Percentiles rank a stretch among this genome's conserved stretches.
phyloP scores from a whole-genome alignment of 2,888 invertebrate species.

The Iselma pallidipennis region DNA sequence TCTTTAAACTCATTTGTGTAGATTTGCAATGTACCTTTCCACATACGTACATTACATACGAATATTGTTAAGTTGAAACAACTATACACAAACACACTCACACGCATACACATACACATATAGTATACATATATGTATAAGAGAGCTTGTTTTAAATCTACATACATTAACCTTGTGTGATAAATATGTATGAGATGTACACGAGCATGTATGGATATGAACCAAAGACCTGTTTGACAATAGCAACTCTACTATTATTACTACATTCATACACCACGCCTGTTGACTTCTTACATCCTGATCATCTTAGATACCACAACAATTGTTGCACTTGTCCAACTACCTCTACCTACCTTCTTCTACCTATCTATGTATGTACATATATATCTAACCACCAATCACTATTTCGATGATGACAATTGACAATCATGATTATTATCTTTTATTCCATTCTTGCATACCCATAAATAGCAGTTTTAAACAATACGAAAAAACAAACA shows the following conservation, averaged over 20 bases:
- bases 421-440: not conserved
- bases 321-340: not conserved
- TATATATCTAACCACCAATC: not conserved
- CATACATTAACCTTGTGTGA: conserved; percentile 30
- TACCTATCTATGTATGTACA: not conserved
- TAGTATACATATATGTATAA: too few species aligned
- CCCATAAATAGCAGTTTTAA: not conserved
- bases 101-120: not conserved
- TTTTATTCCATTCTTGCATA: not conserved
- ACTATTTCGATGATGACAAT: not conserved
- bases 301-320: not conserved
- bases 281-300: conserved; percentile 25
- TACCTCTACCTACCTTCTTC: not conserved
- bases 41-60: not conserved
- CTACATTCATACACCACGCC: conserved; percentile 29
- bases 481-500: not conserved
- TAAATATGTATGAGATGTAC: conserved; percentile 30
- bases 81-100: not conserved
- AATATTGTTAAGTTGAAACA: not conserved
- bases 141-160: conserved; percentile 19
- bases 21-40: not conserved
- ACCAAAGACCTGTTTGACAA: conserved; percentile 25
- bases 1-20: not conserved
- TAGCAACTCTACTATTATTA: conserved; percentile 27
- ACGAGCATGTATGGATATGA: conserved; percentile 26